Percentiles rank a stretch among this genome's conserved stretches.
Conservation (phyloP, 2,797 vertebrate species). For the Thaleichthys pacificus region DNA sequence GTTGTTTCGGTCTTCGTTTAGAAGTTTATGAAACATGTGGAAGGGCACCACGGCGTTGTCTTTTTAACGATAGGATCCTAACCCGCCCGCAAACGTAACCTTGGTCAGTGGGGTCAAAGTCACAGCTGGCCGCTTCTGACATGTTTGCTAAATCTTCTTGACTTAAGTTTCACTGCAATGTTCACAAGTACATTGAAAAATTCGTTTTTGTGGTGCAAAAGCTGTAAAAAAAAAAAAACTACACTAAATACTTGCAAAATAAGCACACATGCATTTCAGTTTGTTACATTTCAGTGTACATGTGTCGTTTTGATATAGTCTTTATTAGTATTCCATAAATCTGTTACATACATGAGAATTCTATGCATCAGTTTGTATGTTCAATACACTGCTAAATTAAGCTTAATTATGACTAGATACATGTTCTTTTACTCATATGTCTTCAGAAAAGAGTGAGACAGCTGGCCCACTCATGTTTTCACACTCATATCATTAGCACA, state of each 20-base stretch:
- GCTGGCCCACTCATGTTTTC: background rate
- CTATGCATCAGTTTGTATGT: background rate
- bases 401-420: conserved; percentile 9
- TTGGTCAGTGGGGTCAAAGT: background rate
- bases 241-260: background rate
- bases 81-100: conserved; percentile 1
- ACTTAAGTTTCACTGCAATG: background rate
- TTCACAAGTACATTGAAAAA: background rate
- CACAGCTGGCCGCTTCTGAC: conserved; percentile 4
- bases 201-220: background rate
- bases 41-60: background rate
- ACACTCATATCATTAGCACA: background rate
- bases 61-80: conserved; percentile 1
- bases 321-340: too few species aligned
- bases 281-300: conserved; percentile 18
- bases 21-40: background rate
- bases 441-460: background rate
- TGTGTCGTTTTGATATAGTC: background rate
- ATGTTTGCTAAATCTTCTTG: background rate
- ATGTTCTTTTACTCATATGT: conserved; percentile 3
- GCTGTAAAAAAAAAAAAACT: background rate
- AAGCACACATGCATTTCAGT: conserved; percentile 12
- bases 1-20: background rate
- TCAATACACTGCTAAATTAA: conserved; percentile 12
- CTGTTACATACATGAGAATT: background rate